Conservation (phyloP, 2,797 vertebrate genomes). For the Setipinna tenuifilis region DNA sequence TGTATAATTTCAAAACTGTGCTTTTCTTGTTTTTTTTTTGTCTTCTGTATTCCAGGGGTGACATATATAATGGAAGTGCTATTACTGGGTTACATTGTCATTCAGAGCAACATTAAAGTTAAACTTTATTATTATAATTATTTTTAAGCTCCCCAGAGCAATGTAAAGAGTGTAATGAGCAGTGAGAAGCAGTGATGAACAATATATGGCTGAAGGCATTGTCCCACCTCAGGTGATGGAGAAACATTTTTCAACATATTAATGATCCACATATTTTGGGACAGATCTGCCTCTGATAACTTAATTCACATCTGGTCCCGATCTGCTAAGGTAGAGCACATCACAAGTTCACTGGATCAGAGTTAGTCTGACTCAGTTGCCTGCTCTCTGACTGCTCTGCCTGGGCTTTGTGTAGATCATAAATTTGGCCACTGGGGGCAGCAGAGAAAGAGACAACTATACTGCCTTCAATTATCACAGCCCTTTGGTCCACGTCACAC, state of each 20-base stretch:
- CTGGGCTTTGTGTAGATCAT: slow-evolving; percentile 37
- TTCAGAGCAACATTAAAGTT: background rate
- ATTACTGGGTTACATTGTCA: background rate
- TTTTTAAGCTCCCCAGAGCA: background rate
- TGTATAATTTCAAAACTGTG: background rate
- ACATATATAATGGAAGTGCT: background rate
- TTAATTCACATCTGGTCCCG: background rate
- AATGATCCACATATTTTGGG: background rate
- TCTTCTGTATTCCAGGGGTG: background rate
- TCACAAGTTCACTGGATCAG: background rate
- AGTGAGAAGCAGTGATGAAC: background rate
- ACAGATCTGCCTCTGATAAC: background rate
- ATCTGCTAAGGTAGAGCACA: slow-evolving; percentile 1
- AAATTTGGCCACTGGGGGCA: slow-evolving; percentile 58
- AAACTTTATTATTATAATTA: background rate
- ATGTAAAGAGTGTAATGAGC: background rate
- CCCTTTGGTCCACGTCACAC: slow-evolving; percentile 37
- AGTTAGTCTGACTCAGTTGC: slow-evolving; percentile 28
- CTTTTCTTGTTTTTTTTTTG: background rate
- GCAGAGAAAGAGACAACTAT: slow-evolving; percentile 48
- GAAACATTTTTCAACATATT: background rate
- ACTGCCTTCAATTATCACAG: slow-evolving; percentile 43
- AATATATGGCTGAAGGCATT: background rate
- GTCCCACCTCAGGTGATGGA: background rate
- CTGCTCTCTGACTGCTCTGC: slow-evolving; percentile 7